phyloP scores from a whole-genome alignment of 2,888 invertebrate genomes.

The Hedychridium roseum region DNA sequence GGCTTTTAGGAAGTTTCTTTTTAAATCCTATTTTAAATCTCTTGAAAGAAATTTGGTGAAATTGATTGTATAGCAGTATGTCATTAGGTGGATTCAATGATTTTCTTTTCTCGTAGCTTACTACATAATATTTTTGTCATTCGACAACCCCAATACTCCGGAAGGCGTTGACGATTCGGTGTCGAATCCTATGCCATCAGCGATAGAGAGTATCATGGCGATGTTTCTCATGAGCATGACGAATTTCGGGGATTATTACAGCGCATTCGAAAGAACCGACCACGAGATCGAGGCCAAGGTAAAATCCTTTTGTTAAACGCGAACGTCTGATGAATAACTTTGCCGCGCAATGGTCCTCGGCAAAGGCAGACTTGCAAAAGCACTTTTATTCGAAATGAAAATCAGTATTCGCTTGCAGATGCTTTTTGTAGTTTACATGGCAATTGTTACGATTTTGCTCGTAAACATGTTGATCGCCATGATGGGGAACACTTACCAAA shows the following conservation, averaged over 20 bases:
- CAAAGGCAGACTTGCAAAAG: conserved; percentile 1
- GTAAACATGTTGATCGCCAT: conserved; percentile 99
- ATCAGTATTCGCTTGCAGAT: conserved; percentile 66
- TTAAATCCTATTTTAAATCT: too few relatives aligned
- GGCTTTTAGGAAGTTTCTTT: too few relatives aligned
- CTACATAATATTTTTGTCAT: conserved; percentile 89
- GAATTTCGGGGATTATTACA: conserved; percentile 94
- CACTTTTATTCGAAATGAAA: background rate
- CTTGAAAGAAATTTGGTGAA: too few relatives aligned
- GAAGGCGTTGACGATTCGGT: conserved; percentile 84
- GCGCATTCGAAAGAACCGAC: conserved; percentile 86
- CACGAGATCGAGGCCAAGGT: conserved; percentile 91
- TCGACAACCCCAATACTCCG: conserved; percentile 83
- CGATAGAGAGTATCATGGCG: conserved; percentile 94
- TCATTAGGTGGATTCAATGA: too few relatives aligned
- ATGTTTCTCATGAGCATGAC: conserved; percentile 99
- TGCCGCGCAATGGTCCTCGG: background rate
- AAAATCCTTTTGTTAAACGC: conserved; percentile 27
- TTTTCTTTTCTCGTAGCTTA: too few relatives aligned
- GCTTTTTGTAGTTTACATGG: conserved; percentile 97
- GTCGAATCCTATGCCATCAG: conserved; percentile 88
- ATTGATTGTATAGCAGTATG: too few relatives aligned
- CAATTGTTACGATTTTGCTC: conserved; percentile 91
- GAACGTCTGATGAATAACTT: background rate
- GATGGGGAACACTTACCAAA: conserved; percentile 99